These are phyloP conservation scores for Conchocele bisecta DNA, from an alignment of 2,888 invertebrate species.

Conservation along the genomic window DNA sequence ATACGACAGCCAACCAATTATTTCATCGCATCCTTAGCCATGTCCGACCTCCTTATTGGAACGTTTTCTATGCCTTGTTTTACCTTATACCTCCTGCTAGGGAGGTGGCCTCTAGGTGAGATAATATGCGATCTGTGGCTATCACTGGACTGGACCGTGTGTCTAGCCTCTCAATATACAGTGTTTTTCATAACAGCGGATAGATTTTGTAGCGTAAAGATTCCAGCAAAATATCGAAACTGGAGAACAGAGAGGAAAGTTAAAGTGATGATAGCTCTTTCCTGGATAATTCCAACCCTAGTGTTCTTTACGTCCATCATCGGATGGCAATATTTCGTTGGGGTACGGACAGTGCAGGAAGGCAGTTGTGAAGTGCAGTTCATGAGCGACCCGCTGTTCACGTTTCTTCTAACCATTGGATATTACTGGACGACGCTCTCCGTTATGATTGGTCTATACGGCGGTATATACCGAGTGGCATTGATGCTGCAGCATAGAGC, in stretches of 20 bases:
- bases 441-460: conserved; percentile 97
- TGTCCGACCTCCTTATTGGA: conserved; percentile 98
- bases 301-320: conserved; percentile 99
- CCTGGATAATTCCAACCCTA: conserved; percentile 98
- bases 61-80: conserved; percentile 99
- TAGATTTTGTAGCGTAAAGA: conserved; percentile 99
- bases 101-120: conserved; percentile 98
- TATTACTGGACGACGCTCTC: conserved; percentile 99
- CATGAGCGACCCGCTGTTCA: conserved; percentile 97
- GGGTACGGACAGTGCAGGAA: conserved; percentile 92
- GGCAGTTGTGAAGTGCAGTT: conserved; percentile 98
- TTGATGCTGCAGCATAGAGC: conserved; percentile 99
- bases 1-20: conserved; percentile 98
- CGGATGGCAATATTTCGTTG: conserved; percentile 99
- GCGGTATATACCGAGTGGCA: conserved; percentile 98
- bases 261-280: conserved; percentile 96
- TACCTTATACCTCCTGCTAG: conserved; percentile 97
- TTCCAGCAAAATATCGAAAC: conserved; percentile 97
- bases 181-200: conserved; percentile 99
- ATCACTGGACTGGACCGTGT: conserved; percentile 99
- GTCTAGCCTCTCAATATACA: conserved; percentile 99
- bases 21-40: conserved; percentile 98
- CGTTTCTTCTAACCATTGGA: conserved; percentile 97
- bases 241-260: conserved; percentile 98
- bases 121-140: conserved; percentile 98